Evolutionary conservation across 2,888 invertebrate genomes (phyloP).

Genomic region (Agapetus fuscipes): DNA sequence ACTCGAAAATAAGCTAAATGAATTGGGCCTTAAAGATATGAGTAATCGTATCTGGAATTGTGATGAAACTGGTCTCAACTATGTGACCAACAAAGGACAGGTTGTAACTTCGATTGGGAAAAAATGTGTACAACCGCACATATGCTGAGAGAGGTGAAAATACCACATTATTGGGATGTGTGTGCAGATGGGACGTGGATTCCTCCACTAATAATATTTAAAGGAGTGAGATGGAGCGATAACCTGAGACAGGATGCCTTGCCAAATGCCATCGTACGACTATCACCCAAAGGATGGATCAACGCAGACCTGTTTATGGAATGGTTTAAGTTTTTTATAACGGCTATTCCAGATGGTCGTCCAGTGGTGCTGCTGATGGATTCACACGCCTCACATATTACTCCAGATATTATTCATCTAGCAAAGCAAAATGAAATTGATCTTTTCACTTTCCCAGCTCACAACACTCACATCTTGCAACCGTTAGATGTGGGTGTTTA

Average conservation of each 20-base stretch:
- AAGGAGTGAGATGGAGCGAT: conserved; percentile 19
- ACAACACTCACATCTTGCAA: conserved; percentile 7
- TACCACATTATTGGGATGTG: conserved; percentile 19
- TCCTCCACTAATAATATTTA: conserved; percentile 16
- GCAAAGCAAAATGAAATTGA: conserved; percentile 9
- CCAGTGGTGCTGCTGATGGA: conserved; percentile 13
- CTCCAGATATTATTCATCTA: conserved; percentile 6
- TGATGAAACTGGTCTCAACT: conserved; percentile 22
- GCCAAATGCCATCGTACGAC: conserved; percentile 22
- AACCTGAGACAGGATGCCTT: conserved; percentile 20
- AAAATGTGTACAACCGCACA: conserved; percentile 20
- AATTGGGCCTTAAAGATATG: conserved; percentile 8
- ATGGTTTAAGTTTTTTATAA: conserved; percentile 8
- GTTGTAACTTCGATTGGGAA: conserved; percentile 21
- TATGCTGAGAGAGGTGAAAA: conserved; percentile 22
- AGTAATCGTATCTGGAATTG: conserved; percentile 10
- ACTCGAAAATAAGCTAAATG: conserved; percentile 11
- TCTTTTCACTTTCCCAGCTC: conserved; percentile 12
- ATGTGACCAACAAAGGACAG: conserved; percentile 19
- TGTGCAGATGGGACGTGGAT: conserved; percentile 7
- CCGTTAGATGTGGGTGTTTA: too few relatives aligned
- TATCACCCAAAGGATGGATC: conserved; percentile 23
- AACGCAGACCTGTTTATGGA: too few relatives aligned
- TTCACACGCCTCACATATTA: conserved; percentile 12
- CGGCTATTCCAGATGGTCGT: conserved; percentile 7